Conservation (phyloP, 2,797 vertebrate genomes). For the Phoebastria nigripes region DNA sequence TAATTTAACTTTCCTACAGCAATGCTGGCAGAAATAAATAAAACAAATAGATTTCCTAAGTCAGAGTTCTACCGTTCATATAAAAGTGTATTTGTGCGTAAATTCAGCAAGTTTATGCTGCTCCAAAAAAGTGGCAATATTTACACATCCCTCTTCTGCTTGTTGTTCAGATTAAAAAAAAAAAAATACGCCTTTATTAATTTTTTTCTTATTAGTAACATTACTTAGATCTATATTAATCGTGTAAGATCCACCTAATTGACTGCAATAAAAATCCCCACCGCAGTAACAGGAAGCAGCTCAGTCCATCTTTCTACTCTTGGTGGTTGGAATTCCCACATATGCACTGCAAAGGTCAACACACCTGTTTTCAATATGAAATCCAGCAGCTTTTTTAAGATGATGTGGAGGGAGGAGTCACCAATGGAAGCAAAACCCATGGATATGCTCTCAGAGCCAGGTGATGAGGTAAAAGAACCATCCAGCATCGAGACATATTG, state of each 20-base stretch:
- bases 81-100: neutral
- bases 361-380: conserved; percentile 95
- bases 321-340: neutral
- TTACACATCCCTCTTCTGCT: neutral
- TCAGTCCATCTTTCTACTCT: neutral
- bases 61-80: neutral
- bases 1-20: neutral
- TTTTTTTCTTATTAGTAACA: neutral
- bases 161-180: neutral
- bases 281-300: neutral
- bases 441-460: conserved; percentile 57
- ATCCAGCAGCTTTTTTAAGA: conserved; percentile 93
- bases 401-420: conserved; percentile 94
- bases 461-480: conserved; percentile 55
- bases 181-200: accelerated
- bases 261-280: neutral
- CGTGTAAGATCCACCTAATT: neutral
- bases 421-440: conserved; percentile 90
- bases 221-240: neutral
- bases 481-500: conserved; percentile 71
- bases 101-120: neutral
- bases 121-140: neutral
- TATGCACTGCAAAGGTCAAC: neutral
- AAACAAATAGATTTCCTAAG: neutral
- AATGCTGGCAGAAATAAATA: neutral